Conservation (phyloP, 2,113 vertebrate species). For the Caranx ignobilis region DNA sequence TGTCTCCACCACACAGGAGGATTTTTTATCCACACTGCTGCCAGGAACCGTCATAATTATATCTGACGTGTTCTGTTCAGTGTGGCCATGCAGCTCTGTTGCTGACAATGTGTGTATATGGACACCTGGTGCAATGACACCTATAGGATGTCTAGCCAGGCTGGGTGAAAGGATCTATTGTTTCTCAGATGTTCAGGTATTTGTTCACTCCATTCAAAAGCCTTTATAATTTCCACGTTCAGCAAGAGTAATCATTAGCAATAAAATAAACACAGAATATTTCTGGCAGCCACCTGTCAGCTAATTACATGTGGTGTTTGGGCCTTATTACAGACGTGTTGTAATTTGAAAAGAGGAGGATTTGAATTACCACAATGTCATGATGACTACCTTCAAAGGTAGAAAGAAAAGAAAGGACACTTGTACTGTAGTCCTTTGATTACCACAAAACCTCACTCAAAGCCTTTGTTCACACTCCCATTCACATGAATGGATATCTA, state of each 20-base stretch:
- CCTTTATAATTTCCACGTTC: slow-evolving; percentile 41
- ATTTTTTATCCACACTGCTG: slow-evolving; percentile 21
- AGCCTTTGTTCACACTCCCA: background rate
- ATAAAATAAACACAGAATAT: slow-evolving; percentile 31
- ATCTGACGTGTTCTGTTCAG: slow-evolving; percentile 28
- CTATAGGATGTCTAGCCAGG: background rate
- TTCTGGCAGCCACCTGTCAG: slow-evolving; percentile 35
- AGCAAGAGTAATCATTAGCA: slow-evolving; percentile 23
- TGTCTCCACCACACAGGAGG: slow-evolving; percentile 18
- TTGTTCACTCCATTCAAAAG: slow-evolving; percentile 41
- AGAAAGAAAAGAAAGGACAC: background rate
- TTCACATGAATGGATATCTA: background rate
- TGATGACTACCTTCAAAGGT: slow-evolving; percentile 14
- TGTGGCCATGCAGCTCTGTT: slow-evolving; percentile 5
- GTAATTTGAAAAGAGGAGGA: slow-evolving; percentile 42
- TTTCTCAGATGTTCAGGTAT: slow-evolving; percentile 33
- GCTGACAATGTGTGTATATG: slow-evolving; percentile 37
- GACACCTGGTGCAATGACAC: slow-evolving; percentile 58
- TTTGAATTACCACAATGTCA: slow-evolving; percentile 20
- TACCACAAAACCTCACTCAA: slow-evolving; percentile 4
- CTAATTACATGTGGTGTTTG: slow-evolving; percentile 33
- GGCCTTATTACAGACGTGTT: background rate
- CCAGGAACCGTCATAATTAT: slow-evolving; percentile 42
- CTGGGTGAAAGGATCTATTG: slow-evolving; percentile 25
- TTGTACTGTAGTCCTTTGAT: background rate